phyloP scores from a whole-genome alignment of 2,113 vertebrate genomes.

The Rhipidura dahli region DNA sequence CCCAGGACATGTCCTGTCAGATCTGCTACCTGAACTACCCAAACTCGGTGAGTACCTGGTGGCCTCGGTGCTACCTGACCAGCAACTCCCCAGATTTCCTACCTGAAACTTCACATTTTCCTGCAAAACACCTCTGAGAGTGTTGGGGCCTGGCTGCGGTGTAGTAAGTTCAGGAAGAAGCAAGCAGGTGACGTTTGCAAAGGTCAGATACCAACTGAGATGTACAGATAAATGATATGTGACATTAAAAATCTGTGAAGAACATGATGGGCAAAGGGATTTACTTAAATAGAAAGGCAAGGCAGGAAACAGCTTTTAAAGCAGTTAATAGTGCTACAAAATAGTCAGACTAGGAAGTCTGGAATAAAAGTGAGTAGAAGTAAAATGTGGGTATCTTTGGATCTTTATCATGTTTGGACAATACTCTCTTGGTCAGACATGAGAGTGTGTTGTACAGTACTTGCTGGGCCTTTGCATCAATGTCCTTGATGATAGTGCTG shows the following conservation, averaged over 20 bases:
- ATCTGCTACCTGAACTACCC: constrained; percentile 99
- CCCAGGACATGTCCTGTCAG: constrained; percentile 99
- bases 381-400: neutral
- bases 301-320: neutral
- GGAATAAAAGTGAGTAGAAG: neutral
- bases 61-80: neutral
- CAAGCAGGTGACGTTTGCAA: neutral
- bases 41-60: constrained; percentile 88
- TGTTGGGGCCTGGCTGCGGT: neutral
- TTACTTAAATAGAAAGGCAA: neutral
- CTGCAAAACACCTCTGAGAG: neutral
- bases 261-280: neutral
- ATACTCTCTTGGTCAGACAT: neutral
- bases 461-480: neutral
- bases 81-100: rapidly evolving
- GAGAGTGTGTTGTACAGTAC: neutral
- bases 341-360: neutral
- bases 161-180: neutral
- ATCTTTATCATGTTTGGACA: neutral
- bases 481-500: neutral
- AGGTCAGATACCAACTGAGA: neutral
- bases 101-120: neutral
- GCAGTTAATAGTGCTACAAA: neutral
- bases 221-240: neutral
- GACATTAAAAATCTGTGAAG: neutral